These are phyloP conservation scores for Platycheirus rosarum DNA, from an alignment of 2,888 invertebrate species.

Conservation along the genomic window DNA sequence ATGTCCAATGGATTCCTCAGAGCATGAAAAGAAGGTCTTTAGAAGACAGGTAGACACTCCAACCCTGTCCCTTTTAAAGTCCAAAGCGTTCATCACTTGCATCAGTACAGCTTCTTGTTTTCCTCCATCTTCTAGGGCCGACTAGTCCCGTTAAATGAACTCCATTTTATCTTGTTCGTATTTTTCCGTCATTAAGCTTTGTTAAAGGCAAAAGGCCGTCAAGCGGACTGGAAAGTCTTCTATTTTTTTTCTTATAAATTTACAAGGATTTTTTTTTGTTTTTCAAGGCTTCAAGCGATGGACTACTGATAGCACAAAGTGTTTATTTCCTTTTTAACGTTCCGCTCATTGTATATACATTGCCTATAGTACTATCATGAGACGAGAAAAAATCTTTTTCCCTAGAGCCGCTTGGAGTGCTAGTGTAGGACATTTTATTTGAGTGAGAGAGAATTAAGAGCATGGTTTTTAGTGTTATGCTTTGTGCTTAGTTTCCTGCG, in stretches of 20 bases:
- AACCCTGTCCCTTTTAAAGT: background rate
- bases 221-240: conserved; percentile 20
- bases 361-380: too few relatives aligned
- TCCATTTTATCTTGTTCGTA: conserved; percentile 49
- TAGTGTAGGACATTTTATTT: too few relatives aligned
- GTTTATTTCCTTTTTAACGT: conserved; percentile 50
- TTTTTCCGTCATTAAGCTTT: conserved; percentile 61
- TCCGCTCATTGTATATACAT: too few relatives aligned
- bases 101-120: conserved; percentile 11
- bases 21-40: conserved; percentile 26
- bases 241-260: conserved; percentile 21
- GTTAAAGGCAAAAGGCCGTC: conserved; percentile 6
- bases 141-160: conserved; percentile 46
- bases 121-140: background rate
- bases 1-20: conserved; percentile 22
- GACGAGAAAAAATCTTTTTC: too few relatives aligned
- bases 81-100: conserved; percentile 1
- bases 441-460: too few relatives aligned
- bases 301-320: conserved; percentile 44
- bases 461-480: too few relatives aligned
- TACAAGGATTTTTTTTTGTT: background rate
- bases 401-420: too few relatives aligned
- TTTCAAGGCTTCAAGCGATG: conserved; percentile 35
- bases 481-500: too few relatives aligned
- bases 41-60: conserved; percentile 17